Evolutionary conservation across 2,797 vertebrate genomes (phyloP), one percentile per base, ranked within the genome.

Genomic region (Propithecus perrieri): DNA sequence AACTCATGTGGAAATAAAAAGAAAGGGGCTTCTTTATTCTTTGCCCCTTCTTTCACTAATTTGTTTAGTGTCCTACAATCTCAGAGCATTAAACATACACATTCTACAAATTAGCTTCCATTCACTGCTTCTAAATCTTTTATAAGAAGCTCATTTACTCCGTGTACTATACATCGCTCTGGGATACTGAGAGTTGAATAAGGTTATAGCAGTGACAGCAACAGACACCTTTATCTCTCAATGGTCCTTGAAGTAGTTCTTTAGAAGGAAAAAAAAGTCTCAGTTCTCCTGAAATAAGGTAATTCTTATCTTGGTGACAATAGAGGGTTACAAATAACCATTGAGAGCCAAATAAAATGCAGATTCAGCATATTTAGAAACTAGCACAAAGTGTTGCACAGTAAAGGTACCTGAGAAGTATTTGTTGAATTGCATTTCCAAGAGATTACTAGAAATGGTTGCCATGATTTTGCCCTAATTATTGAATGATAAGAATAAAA

Each of bases 341-440:
- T 30, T 22, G 71, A 57, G 7, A 78, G 41, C 24, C 59, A 90
- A 92, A 93, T 65, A 83, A 41, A 41, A 61, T 81, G 11, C 3
- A 97, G 43, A 93, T 4, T 30, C 63, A 91, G 97, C 33, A 81
- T 46, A 97, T 89, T 95, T 72, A 92, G 76, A 93, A 97, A 71
- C 3, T 35, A 95, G 33, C 46, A 57, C 11, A 48, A 65, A 80
- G 33, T 71, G 20, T 57, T 76, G 12, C 10, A 2, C 26, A 72
- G 41, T 86, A 55, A 92, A 89, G 63, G 28, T 2, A 10, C 61
- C 65, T 84, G 53, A 71, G 78, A 89, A 91, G 22, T 33, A 71
- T 53, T 94, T 84, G 48, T 46, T 78, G 12, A 93, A 43, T 67
- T 71, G 17, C 30, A 48, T 85, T 91, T 87, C 38, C 30, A 75